Evolutionary conservation across 2,888 invertebrate genomes (phyloP), one percentile per base, ranked within the genome.

Genomic region (Archips xylosteana): DNA sequence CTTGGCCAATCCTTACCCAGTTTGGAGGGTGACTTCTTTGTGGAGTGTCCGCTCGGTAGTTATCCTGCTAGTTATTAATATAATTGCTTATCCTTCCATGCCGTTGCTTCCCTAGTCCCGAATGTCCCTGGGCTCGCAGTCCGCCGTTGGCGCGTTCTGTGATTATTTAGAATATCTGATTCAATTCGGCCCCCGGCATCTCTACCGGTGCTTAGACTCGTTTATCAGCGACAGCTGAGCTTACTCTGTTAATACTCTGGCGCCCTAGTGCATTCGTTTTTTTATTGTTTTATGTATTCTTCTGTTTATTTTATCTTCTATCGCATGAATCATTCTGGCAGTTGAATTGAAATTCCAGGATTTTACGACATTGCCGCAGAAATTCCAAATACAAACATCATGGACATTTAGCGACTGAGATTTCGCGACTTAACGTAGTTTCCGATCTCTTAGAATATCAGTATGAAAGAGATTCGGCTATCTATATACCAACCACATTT

Each of bases 121-220:
- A 6, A 34, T 32, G 32, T 12, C 60, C 60, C 13, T 12, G 2
- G 39, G 60, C 15, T 15, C 61, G 61, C 32, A 10, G 70, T 32
- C 15, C 51, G 65, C 34, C 54, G 23, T 57, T 57, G 45, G 57
- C 67, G 62, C 51, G 66, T 68, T 65, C 65, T 63, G 74, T 76
- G 78, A 80, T 79, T 81, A 81, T 81, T 81, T 77, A 72, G 64
- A 71, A 71, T 71, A 71, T 71, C 71, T 75, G 71, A 75, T 75
- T 75, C 63, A 72, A 68, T 64, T 65, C 75, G 32, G 68, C 39
- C 57, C 51, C 51, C 60, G 10, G 39, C 34, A 6, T 45, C 39
- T n/a, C 42, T 61, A 54, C 67, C 61, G 63, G 63, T 65, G 62
- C 76, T 75, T 75, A 75, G 71, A 69, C 68, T 62, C 60, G 68